Evolutionary conservation across 2,888 invertebrate species (phyloP).

Genomic region (Nysson spinosus): DNA sequence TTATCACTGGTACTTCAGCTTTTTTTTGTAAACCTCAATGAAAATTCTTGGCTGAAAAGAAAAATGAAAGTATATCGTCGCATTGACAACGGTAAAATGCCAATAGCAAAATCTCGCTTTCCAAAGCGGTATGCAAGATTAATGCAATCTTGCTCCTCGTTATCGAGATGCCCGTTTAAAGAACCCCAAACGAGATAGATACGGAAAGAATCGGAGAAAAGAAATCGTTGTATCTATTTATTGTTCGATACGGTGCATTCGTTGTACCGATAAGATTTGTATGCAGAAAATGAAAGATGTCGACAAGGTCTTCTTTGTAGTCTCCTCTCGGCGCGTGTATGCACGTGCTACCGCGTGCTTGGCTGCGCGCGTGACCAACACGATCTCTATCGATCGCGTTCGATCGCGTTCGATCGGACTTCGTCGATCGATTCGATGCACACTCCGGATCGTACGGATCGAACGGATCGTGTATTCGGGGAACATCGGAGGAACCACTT

Average conservation of each 20-base stretch:
- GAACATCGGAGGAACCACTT: no score
- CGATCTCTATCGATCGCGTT: conserved; percentile 23
- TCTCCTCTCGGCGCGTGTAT: conserved; percentile 9
- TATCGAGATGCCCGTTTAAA: conserved; percentile 14
- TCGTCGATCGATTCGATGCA: neutral
- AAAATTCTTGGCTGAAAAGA: no score
- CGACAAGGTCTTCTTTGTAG: conserved; percentile 30
- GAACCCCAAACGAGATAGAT: conserved; percentile 2
- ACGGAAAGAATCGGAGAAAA: neutral
- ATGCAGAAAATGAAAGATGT: conserved; percentile 25
- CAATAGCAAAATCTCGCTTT: no score
- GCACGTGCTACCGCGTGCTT: conserved; percentile 28
- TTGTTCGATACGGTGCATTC: conserved; percentile 12
- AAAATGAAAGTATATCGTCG: no score
- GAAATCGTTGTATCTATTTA: conserved; percentile 8
- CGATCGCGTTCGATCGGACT: neutral
- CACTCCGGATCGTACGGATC: neutral
- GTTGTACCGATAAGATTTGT: conserved; percentile 20
- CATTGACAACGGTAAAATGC: no score
- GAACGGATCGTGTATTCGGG: no score
- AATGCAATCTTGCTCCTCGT: conserved; percentile 5
- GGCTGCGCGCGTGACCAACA: conserved; percentile 13
- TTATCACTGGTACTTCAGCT: neutral
- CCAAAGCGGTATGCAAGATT: neutral
- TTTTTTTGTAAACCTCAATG: neutral